These are phyloP conservation scores for Fissipunctia ypsillon DNA, from an alignment of 2,888 invertebrate species.

Conservation along the genomic window DNA sequence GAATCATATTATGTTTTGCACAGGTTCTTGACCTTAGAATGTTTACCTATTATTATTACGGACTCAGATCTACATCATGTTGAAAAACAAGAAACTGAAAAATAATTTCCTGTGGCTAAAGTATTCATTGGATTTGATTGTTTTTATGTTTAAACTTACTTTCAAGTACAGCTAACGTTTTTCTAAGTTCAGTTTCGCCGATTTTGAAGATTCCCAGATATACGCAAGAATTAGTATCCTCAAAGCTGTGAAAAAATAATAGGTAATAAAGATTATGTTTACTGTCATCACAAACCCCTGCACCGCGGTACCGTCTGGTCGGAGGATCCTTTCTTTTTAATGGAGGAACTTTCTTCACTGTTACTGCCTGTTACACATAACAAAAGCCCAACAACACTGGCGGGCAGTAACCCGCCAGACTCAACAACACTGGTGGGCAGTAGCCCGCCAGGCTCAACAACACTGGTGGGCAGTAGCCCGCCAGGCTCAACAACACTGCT, in stretches of 20 bases:
- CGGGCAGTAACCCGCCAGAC: too few species aligned
- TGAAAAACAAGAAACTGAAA: too few species aligned
- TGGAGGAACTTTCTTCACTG: not conserved
- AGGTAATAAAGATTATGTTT: not conserved
- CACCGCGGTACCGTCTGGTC: not conserved
- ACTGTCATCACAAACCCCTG: not conserved
- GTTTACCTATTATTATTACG: too few species aligned
- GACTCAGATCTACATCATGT: too few species aligned
- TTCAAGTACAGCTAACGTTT: slow-evolving; percentile 27
- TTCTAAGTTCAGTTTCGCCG: not conserved
- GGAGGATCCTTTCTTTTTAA: not conserved
- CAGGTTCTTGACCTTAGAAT: too few species aligned
- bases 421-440: too few species aligned
- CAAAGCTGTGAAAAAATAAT: slow-evolving; percentile 17
- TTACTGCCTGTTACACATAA: not conserved
- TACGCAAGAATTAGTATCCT: slow-evolving; percentile 34
- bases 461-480: too few species aligned
- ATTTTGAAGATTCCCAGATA: slow-evolving; percentile 30
- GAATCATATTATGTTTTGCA: too few species aligned
- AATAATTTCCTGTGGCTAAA: too few species aligned
- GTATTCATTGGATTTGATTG: too few species aligned
- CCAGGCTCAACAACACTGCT: too few species aligned
- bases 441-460: too few species aligned
- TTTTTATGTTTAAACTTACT: slow-evolving; percentile 45
- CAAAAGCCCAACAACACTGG: not conserved